These are phyloP conservation scores for Dryocosmus kuriphilus DNA, from an alignment of 2,888 invertebrate species.

Conservation along the genomic window DNA sequence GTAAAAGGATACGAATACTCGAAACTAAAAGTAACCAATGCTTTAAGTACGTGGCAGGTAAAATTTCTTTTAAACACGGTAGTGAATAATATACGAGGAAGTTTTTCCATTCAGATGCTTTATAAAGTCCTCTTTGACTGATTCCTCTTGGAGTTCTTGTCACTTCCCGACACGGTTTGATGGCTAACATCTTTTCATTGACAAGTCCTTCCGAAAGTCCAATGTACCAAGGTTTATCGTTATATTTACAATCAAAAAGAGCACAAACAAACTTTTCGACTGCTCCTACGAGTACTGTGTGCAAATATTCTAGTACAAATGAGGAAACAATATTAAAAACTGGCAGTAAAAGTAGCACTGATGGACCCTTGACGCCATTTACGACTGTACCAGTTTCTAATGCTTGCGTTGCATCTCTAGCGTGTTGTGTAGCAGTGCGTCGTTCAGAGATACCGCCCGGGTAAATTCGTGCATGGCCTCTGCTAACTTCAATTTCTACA, in stretches of 20 bases:
- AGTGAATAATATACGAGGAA: conserved; percentile 36
- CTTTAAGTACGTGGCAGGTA: conserved; percentile 39
- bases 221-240: conserved; percentile 37
- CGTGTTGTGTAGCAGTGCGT: conserved; percentile 33
- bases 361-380: conserved; percentile 46
- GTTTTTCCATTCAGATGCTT: conserved; percentile 27
- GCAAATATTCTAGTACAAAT: conserved; percentile 48
- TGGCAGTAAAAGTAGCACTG: conserved; percentile 29
- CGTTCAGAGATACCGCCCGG: conserved; percentile 11
- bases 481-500: conserved; percentile 30
- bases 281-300: conserved; percentile 40
- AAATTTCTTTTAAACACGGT: conserved; percentile 21
- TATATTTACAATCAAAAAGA: conserved; percentile 28
- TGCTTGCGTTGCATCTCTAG: conserved; percentile 30
- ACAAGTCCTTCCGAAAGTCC: conserved; percentile 15
- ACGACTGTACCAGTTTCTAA: neutral
- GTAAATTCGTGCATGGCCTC: conserved; percentile 45
- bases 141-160: conserved; percentile 33
- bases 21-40: conserved; percentile 49
- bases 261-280: conserved; percentile 14
- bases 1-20: conserved; percentile 38
- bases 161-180: conserved; percentile 42
- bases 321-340: too few relatives aligned
- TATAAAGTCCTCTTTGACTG: conserved; percentile 7
- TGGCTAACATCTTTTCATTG: conserved; percentile 29